These are phyloP conservation scores for Myanophis thanlyinensis DNA, from an alignment of 2,113 vertebrate species.

Conservation along the genomic window DNA sequence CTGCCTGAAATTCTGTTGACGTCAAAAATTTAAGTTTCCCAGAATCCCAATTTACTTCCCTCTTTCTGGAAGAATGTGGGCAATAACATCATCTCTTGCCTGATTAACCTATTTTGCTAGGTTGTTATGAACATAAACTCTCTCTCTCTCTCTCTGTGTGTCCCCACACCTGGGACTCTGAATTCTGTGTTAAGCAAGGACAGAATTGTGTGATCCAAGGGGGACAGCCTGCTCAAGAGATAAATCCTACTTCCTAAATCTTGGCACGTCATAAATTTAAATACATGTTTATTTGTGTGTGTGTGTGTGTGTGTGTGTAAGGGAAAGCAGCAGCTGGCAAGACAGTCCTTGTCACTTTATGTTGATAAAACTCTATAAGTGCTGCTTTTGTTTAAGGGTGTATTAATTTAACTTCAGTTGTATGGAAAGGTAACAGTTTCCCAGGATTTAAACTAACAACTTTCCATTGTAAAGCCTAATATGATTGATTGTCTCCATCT, in stretches of 20 bases:
- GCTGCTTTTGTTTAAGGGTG: slow-evolving; percentile 49
- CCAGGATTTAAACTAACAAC: slow-evolving; percentile 62
- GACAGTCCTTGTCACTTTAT: background rate
- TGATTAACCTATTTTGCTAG: background rate
- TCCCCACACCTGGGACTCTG: background rate
- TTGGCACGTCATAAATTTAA: background rate
- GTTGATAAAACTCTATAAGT: slow-evolving; percentile 43
- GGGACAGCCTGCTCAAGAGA: background rate
- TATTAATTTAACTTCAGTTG: slow-evolving; percentile 49
- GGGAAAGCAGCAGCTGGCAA: background rate
- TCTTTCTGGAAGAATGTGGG: background rate
- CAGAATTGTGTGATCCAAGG: background rate
- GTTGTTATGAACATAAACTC: background rate
- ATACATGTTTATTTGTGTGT: background rate
- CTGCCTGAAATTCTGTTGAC: background rate
- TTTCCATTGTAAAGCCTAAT: slow-evolving; percentile 57
- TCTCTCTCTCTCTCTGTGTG: too few species aligned
- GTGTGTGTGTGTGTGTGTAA: background rate
- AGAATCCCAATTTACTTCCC: slow-evolving; percentile 20
- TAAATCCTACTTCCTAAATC: background rate
- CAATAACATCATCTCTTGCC: background rate
- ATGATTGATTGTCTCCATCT: slow-evolving; percentile 64
- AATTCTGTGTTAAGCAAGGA: background rate
- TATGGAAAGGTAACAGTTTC: slow-evolving; percentile 46
- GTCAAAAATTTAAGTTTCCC: slow-evolving; percentile 19